phyloP scores from a whole-genome alignment of 2,888 invertebrate species.

The Orthosia gothica region DNA sequence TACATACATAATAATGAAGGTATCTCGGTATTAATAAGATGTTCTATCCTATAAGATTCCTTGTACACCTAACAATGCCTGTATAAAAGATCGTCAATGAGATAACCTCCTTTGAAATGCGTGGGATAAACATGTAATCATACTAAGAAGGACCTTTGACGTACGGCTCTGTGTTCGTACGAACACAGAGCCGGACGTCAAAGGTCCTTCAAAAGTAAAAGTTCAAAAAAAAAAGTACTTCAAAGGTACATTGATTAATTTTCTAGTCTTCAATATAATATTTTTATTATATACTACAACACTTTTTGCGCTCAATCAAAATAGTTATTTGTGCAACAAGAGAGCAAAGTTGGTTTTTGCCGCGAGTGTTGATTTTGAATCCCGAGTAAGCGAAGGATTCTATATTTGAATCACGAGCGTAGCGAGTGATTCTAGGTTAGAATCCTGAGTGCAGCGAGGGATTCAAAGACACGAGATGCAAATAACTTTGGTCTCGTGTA shows the following conservation, averaged over 20 bases:
- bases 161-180: not conserved
- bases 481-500: too few relatives aligned
- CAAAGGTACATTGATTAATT: slow-evolving; percentile 22
- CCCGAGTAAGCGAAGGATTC: too few relatives aligned
- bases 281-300: slow-evolving; percentile 5
- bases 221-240: too few relatives aligned
- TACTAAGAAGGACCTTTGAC: not conserved
- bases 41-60: not conserved
- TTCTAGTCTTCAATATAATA: not conserved
- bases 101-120: slow-evolving; percentile 8
- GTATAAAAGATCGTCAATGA: slow-evolving; percentile 6
- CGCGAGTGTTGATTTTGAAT: too few relatives aligned
- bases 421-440: too few relatives aligned
- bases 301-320: slow-evolving; percentile 19
- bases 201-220: too few relatives aligned
- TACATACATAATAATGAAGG: not conserved
- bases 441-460: too few relatives aligned
- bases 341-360: too few relatives aligned
- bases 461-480: too few relatives aligned
- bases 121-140: slow-evolving; percentile 6
- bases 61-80: not conserved
- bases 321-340: too few relatives aligned
- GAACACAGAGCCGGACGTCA: too few relatives aligned
- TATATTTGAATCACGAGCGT: too few relatives aligned
- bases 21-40: not conserved